Evolutionary conservation across 2,797 vertebrate species (phyloP).

Genomic region (Sylvia borin): DNA sequence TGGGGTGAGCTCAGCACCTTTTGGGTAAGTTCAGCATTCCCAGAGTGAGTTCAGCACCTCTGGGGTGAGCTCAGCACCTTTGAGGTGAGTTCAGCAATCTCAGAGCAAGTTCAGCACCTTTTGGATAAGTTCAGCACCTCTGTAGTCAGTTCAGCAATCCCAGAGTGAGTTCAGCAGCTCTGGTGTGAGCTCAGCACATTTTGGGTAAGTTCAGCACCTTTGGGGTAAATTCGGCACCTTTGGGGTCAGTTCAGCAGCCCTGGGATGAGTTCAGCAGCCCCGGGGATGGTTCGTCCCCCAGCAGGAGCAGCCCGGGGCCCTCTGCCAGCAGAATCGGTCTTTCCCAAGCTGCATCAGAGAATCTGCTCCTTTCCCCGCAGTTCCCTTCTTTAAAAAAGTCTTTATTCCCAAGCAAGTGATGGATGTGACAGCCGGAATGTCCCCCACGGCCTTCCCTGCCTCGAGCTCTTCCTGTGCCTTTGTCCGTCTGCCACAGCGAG

Average conservation of each 20-base stretch:
- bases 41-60: rapidly evolving
- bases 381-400: not conserved
- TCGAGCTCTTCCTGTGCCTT: not conserved
- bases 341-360: not conserved
- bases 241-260: not conserved
- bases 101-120: no score
- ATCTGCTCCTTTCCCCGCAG: not conserved
- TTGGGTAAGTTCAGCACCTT: rapidly evolving
- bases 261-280: not conserved
- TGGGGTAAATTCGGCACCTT: rapidly evolving
- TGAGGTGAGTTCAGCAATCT: no score
- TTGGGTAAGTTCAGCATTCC: not conserved
- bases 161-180: not conserved
- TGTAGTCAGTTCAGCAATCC: not conserved
- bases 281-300: rapidly evolving
- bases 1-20: rapidly evolving
- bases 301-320: not conserved
- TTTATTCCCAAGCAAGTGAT: not conserved
- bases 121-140: rapidly evolving
- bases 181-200: rapidly evolving
- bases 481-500: not conserved
- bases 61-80: not conserved
- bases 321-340: not conserved
- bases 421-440: not conserved
- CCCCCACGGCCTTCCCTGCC: not conserved